These are phyloP conservation scores for Pachycephus smyrnensis DNA, from an alignment of 2,888 invertebrate genomes.

Conservation along the genomic window DNA sequence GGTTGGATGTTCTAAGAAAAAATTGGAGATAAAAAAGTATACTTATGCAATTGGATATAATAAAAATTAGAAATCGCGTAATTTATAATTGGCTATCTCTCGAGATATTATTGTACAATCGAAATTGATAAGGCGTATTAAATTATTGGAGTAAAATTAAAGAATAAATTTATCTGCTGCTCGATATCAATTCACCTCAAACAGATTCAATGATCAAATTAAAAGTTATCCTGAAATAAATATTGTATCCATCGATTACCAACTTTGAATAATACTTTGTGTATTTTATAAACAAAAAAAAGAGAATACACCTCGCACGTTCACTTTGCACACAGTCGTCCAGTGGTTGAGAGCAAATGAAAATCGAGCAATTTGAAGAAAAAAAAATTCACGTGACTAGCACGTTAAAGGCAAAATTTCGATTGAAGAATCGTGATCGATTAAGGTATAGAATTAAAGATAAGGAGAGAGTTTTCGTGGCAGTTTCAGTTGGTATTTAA, in stretches of 20 bases:
- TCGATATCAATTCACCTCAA: neutral
- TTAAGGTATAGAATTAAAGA: slow-evolving; percentile 46
- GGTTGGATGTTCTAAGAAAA: neutral
- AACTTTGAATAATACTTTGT: neutral
- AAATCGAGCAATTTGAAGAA: neutral
- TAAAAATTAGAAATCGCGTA: neutral
- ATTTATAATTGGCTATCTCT: neutral
- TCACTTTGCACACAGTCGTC: neutral
- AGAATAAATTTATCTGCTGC: neutral
- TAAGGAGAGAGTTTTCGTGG: slow-evolving; percentile 31
- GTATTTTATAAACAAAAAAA: too few species aligned
- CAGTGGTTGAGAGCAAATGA: neutral
- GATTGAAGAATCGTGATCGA: slow-evolving; percentile 34
- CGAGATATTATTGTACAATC: neutral
- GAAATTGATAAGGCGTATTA: neutral
- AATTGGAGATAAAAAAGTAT: neutral
- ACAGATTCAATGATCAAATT: neutral
- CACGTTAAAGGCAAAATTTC: slow-evolving; percentile 10
- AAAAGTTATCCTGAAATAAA: neutral
- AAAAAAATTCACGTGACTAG: slow-evolving; percentile 9
- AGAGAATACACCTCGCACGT: neutral
- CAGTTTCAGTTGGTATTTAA: slow-evolving; percentile 28
- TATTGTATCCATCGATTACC: neutral
- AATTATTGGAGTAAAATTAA: neutral
- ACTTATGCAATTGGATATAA: neutral